Base-by-base conservation (phyloP, 2,888 invertebrate genomes). In the Pristionchus entomophagus region DNA sequence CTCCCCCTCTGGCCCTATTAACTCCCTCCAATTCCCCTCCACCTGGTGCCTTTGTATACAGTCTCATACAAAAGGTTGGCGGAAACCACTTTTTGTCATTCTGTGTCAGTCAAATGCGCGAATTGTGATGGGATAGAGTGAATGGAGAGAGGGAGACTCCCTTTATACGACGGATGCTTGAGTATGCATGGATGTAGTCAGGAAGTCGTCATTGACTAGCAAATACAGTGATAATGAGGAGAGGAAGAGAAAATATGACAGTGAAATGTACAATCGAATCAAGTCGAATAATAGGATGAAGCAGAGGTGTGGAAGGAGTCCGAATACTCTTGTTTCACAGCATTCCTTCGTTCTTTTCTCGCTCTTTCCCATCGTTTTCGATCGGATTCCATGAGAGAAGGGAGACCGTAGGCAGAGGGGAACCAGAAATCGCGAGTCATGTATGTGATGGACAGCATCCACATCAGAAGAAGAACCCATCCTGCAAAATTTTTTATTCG, bases 391-490 rank as follows among this genome's bases (percentile, higher is more conserved):
- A 82, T 82, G 2, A 62, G 62, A 10, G 82, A 82, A 56, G 56
- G 59, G 17, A 82, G 62, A 17, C 82, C 82, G 17, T 59, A 82
- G 59, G 59, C 82, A 62, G 82, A 82, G 26, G 82, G 82, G 38
- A 82, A 49, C 82, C 82, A 82, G 82, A 82, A 82, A 41, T 82
- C 82, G 14, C 82, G 56, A 62, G 82, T 82, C 82, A 82, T 82
- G n/a, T 82, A 82, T 3, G 82, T 82, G 29, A 82, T 82, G 0
- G 82, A 82, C 0, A 82, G 41, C n/a, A 35, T 82, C 82, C 82
- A 82, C 38, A 82, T 22, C 38, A 82, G 82, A 22, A 82, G 82
- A 2, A 82, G 82, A 19, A 59, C 45, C 82, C 82, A 82, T 22
- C 82, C 80, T 78, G 78, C 19, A 78, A 49, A 45, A 10, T 45